Base-by-base conservation (phyloP, 2,797 vertebrate species). In the Staurois parvus region DNA sequence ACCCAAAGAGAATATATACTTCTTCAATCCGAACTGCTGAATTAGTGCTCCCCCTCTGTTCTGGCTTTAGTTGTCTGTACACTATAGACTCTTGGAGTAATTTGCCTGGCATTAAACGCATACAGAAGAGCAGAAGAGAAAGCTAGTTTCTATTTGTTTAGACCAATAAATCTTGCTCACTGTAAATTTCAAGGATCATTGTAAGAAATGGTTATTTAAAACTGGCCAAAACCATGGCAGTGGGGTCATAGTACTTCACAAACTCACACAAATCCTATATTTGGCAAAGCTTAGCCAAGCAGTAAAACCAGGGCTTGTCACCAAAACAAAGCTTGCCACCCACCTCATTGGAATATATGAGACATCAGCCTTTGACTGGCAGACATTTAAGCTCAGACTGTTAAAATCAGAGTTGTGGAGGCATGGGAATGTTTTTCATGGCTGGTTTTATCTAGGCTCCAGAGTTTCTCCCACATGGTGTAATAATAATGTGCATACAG, bases 291-390 rank as follows among this genome's bases (percentile, higher is more conserved):
- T 80, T 70, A 26, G 67, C 45, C 67, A 72, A 56, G 67, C 24
- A 52, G 34, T 80, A 72, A 80, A 80, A 72, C 12, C 45, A 72
- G 12, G 2, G 48, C n/a, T 5, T 72, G 68, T 72, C 68, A 59
- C 45, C n/a, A 40, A 21, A 72, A 34, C 40, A 80, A 72, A 59
- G 67, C 79, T 70, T 72, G 13, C 30, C 42, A 70, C 30, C 79
- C 30, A 72, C 26, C 64, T 30, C 42, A 78, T 5, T 37, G 79
- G 29, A 80, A 80, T 34, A 80, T 80, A 56, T 80, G 69, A 80
- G 67, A 56, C 67, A 56, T 72, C 30, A 30, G 52, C 69, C 67
- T 26, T 37, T 56, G 8, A 56, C 64, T 32, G 12, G 28, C 19
- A 34, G 42, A 52, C 29, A 12, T 12, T 48, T 68, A 79, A 79